Evolutionary conservation across 2,888 invertebrate genomes (phyloP).

Genomic region (Embidobia sp.): DNA sequence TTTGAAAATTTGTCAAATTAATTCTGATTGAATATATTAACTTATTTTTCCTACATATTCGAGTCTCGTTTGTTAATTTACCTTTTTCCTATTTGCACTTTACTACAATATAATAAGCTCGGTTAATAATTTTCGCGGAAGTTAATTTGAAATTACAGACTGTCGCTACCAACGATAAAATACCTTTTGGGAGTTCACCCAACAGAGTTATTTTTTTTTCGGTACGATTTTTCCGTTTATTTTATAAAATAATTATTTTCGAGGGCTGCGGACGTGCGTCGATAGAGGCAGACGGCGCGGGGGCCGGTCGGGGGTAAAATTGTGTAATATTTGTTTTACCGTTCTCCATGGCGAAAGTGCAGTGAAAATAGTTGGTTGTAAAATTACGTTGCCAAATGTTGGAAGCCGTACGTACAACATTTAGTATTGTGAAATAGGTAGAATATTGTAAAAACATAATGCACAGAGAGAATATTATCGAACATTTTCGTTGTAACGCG

Average conservation of each 20-base stretch:
- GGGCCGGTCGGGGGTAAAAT: not conserved
- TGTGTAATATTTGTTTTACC: conserved; percentile 38
- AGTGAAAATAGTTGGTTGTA: conserved; percentile 33
- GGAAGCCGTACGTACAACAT: conserved; percentile 24
- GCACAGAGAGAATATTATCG: conserved; percentile 20
- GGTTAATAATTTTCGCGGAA: not conserved
- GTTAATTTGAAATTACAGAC: conserved; percentile 15
- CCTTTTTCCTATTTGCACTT: too few relatives aligned
- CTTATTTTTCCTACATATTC: too few relatives aligned
- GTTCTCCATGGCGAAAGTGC: conserved; percentile 11
- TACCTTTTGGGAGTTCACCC: not conserved
- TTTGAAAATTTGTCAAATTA: too few relatives aligned
- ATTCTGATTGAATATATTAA: too few relatives aligned
- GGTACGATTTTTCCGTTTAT: conserved; percentile 3
- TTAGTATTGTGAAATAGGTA: conserved; percentile 32
- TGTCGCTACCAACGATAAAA: conserved; percentile 16
- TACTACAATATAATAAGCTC: too few relatives aligned
- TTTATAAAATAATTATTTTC: conserved; percentile 35
- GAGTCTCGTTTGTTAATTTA: too few relatives aligned
- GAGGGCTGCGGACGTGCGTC: conserved; percentile 3
- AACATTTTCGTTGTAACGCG: conserved; percentile 16
- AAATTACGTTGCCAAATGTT: conserved; percentile 25
- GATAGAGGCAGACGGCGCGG: not conserved
- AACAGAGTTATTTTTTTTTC: not conserved
- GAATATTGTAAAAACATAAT: conserved; percentile 41